A percentile compares a stretch with the other conserved stretches of the same genome.
Conservation (phyloP, 30 jellyfish, hydroid and myxozoan species). For the Cassiopea xamachana region DNA sequence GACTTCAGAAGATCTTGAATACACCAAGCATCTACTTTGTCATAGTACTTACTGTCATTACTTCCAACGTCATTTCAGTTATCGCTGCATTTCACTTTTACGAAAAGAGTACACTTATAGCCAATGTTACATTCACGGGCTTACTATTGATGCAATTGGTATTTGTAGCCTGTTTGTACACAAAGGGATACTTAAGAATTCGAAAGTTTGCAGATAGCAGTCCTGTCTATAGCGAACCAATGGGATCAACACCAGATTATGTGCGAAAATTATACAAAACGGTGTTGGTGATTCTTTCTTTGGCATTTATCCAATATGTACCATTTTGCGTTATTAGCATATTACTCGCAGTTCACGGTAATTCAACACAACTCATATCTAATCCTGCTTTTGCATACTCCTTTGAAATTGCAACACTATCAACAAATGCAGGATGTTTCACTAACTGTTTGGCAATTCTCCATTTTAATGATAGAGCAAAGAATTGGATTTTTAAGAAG, state of each 20-base stretch:
- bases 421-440: not conserved
- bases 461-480: not conserved
- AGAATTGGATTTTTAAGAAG: not conserved
- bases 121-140: not conserved
- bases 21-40: not conserved
- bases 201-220: not conserved
- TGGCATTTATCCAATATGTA: not conserved
- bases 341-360: not conserved
- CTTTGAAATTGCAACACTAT: not conserved
- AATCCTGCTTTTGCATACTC: not conserved
- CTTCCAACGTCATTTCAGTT: not conserved
- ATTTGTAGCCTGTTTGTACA: not conserved
- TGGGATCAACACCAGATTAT: slow-evolving; percentile 2
- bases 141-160: not conserved
- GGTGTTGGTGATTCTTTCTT: not conserved
- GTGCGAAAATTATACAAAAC: slow-evolving; percentile 20
- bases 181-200: slow-evolving; percentile 3
- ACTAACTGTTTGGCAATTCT: not conserved
- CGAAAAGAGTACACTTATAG: not conserved
- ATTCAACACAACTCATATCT: not conserved
- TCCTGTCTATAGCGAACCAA: not conserved
- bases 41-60: not conserved
- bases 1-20: not conserved
- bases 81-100: not conserved
- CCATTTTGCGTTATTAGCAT: not conserved